A percentile compares a stretch with the other conserved stretches of the same genome.
Conservation (phyloP, 2,888 invertebrate genomes). For the Drosophila prostipennis region DNA sequence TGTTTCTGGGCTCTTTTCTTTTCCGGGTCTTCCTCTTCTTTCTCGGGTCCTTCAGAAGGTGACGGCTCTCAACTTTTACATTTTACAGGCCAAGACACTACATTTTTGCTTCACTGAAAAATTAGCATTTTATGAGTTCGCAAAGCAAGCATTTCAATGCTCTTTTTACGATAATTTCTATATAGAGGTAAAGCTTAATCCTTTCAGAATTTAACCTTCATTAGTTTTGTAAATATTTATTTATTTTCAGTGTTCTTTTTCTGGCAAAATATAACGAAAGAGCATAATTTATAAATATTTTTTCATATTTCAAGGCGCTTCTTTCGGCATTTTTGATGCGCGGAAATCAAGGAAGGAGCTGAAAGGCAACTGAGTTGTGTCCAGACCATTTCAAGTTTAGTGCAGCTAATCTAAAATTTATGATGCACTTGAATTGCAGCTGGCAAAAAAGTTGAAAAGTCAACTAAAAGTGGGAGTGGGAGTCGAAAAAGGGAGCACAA, state of each 20-base stretch:
- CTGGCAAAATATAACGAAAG: conserved; percentile 13
- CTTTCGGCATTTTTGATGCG: conserved; percentile 32
- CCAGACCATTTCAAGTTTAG: conserved; percentile 40
- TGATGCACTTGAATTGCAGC: conserved; percentile 60
- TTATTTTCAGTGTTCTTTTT: too few relatives aligned
- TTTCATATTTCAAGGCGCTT: conserved; percentile 33
- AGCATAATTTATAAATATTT: conserved; percentile 28
- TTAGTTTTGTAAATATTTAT: too few relatives aligned
- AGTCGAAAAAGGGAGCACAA: conserved; percentile 9
- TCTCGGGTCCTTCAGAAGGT: conserved; percentile 14
- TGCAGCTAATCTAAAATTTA: conserved; percentile 73
- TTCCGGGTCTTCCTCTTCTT: not conserved
- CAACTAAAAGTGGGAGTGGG: conserved; percentile 29
- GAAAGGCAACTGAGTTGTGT: conserved; percentile 12
- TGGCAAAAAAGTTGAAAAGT: conserved; percentile 52
- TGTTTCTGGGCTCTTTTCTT: conserved; percentile 8
- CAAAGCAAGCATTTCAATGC: conserved; percentile 13
- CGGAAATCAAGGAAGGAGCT: not conserved
- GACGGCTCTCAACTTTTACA: conserved; percentile 21
- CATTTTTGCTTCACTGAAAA: conserved; percentile 14
- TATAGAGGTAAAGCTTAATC: not conserved
- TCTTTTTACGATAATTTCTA: not conserved
- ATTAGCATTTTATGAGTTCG: conserved; percentile 47
- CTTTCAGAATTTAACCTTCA: too few relatives aligned
- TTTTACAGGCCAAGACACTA: conserved; percentile 2